These are phyloP conservation scores for Porphyrio hochstetteri DNA, from an alignment of 2,113 vertebrate species.

Conservation along the genomic window DNA sequence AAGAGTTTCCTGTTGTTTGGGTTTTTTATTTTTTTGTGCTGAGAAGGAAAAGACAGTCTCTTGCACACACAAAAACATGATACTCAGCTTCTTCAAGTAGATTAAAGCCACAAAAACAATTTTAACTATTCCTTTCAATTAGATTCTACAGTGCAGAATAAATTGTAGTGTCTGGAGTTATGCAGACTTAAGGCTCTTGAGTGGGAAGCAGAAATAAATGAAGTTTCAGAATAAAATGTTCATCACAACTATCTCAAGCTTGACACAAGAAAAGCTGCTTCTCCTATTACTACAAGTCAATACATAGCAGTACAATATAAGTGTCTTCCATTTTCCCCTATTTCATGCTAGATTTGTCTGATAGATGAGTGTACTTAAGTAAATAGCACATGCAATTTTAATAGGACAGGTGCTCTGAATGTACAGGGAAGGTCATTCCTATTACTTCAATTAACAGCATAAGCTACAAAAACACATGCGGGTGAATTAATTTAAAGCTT, in stretches of 20 bases:
- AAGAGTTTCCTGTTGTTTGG: background rate
- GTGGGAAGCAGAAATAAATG: slow-evolving; percentile 42
- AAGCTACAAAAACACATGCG: slow-evolving; percentile 79
- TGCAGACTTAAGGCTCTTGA: slow-evolving; percentile 17
- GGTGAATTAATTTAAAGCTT: slow-evolving; percentile 82
- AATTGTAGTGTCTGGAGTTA: slow-evolving; percentile 13
- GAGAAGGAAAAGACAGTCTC: background rate
- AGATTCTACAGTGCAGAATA: background rate
- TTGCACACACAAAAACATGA: background rate
- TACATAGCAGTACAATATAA: slow-evolving; percentile 56
- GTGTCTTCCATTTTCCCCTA: slow-evolving; percentile 73
- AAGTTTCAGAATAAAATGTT: slow-evolving; percentile 65
- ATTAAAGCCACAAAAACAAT: background rate
- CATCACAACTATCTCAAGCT: slow-evolving; percentile 50
- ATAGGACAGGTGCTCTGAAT: slow-evolving; percentile 78
- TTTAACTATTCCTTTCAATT: background rate
- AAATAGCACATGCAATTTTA: slow-evolving; percentile 74
- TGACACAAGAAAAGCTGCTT: slow-evolving; percentile 60
- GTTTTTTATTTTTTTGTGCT: background rate
- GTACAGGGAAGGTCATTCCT: slow-evolving; percentile 77
- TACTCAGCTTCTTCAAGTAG: background rate
- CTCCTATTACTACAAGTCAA: slow-evolving; percentile 56
- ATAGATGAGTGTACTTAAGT: slow-evolving; percentile 78
- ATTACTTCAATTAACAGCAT: slow-evolving; percentile 83
- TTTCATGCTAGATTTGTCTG: slow-evolving; percentile 79